Percentiles rank a stretch among this genome's conserved stretches.
Evolutionary conservation across 92 coral and sea anemone species (phyloP).

Genomic region (Pocillopora grandis): DNA sequence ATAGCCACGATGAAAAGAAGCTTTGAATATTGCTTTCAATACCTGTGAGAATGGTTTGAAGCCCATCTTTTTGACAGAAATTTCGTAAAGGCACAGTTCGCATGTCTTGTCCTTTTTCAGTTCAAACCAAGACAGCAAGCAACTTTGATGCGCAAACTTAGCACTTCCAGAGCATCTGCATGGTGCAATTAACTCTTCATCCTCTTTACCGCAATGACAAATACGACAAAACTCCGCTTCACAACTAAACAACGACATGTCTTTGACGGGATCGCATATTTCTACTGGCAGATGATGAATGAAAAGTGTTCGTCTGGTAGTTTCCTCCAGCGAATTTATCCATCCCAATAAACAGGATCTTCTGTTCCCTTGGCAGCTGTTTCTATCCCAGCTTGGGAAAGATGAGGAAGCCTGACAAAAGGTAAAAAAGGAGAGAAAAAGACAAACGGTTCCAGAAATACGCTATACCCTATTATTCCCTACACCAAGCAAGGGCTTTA

Average conservation of each 20-base stretch:
- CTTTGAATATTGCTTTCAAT: too few species aligned
- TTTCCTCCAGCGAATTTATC: not conserved
- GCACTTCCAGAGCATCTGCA: conserved; percentile 72
- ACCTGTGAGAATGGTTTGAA: conserved; percentile 53
- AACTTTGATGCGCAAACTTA: conserved; percentile 56
- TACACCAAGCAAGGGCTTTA: too few species aligned
- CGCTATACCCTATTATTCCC: too few species aligned
- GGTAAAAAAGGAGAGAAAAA: too few species aligned
- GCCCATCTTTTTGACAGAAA: conserved; percentile 44
- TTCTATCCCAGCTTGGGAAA: not conserved
- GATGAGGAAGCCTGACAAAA: conserved; percentile 6
- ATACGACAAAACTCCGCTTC: conserved; percentile 64
- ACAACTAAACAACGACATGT: not conserved
- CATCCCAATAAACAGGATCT: not conserved
- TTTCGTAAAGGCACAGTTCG: conserved; percentile 60
- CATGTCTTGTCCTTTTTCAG: conserved; percentile 19
- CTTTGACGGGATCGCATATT: not conserved
- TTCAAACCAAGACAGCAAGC: conserved; percentile 66
- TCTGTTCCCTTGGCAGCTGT: not conserved
- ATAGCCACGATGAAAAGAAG: too few species aligned
- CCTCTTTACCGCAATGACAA: conserved; percentile 63
- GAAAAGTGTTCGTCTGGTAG: not conserved
- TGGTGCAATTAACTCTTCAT: conserved; percentile 57
- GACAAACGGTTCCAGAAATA: too few species aligned
- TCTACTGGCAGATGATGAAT: not conserved